These are phyloP conservation scores for Melikaiella ostensackeni DNA, from an alignment of 2,888 invertebrate species.

Conservation along the genomic window DNA sequence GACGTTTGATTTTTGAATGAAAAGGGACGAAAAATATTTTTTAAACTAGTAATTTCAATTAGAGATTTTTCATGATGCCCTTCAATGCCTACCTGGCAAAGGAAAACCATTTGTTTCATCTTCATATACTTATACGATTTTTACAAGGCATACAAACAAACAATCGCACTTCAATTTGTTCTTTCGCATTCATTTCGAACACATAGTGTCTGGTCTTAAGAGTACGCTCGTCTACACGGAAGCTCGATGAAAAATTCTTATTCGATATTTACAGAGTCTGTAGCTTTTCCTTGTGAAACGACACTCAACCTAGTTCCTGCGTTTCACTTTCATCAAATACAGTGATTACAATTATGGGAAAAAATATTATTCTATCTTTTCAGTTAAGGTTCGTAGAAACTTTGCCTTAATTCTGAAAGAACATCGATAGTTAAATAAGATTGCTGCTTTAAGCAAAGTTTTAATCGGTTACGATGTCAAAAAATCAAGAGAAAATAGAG, in stretches of 20 bases:
- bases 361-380: constrained; percentile 36
- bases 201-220: constrained; percentile 36
- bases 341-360: constrained; percentile 24
- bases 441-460: constrained; percentile 23
- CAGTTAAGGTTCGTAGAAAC: constrained; percentile 12
- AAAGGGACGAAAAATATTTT: not conserved
- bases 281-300: constrained; percentile 3
- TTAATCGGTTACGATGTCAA: not conserved
- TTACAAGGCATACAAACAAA: constrained; percentile 30
- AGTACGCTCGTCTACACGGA: constrained; percentile 49
- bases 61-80: not conserved
- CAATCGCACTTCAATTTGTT: constrained; percentile 28
- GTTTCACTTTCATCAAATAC: constrained; percentile 29
- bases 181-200: constrained; percentile 36
- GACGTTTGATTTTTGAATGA: not conserved
- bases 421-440: constrained; percentile 33
- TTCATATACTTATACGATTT: constrained; percentile 11
- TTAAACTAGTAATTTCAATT: not conserved
- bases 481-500: constrained; percentile 1
- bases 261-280: constrained; percentile 33
- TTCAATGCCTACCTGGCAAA: not conserved
- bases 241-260: constrained; percentile 52
- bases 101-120: constrained; percentile 11
- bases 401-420: constrained; percentile 22
- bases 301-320: not conserved